Conservation (phyloP, 2,888 invertebrate genomes). For the Epinotia nisella region DNA sequence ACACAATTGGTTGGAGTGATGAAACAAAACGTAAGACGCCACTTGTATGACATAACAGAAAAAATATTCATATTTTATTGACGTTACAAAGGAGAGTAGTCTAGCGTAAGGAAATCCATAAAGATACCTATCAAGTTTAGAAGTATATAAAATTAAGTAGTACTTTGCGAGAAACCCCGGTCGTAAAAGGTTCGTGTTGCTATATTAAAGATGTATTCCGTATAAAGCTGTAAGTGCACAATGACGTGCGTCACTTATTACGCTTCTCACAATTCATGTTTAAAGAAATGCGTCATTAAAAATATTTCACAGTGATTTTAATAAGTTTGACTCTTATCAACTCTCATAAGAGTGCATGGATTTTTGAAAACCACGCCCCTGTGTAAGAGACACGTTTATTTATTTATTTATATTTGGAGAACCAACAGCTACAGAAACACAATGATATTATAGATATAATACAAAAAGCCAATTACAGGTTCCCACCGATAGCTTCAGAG, state of each 20-base stretch:
- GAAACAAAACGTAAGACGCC: conserved; percentile 56
- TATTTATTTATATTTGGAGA: no score
- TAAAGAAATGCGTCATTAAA: background rate
- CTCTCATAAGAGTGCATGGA: no score
- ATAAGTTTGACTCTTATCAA: no score
- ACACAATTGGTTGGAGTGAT: conserved; percentile 66
- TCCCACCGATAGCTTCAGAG: no score
- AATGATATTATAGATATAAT: no score
- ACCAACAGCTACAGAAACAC: no score
- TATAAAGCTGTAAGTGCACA: background rate
- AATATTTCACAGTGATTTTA: no score
- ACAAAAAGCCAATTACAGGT: no score
- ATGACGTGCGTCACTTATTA: conserved; percentile 16
- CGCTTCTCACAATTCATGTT: conserved; percentile 12
- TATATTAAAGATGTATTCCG: conserved; percentile 10
- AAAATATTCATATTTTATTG: conserved; percentile 64
- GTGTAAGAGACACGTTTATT: no score
- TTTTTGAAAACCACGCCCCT: no score
- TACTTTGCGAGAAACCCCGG: conserved; percentile 37
- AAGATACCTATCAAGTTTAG: conserved; percentile 34
- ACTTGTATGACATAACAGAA: conserved; percentile 50
- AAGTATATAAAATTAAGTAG: conserved; percentile 39
- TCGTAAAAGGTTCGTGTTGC: conserved; percentile 30
- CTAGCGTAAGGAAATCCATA: conserved; percentile 41
- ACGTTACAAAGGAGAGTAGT: conserved; percentile 54